Evolutionary conservation across 1,140 invertebrate species (phyloP).

Genomic region (Drosophila setifemur): DNA sequence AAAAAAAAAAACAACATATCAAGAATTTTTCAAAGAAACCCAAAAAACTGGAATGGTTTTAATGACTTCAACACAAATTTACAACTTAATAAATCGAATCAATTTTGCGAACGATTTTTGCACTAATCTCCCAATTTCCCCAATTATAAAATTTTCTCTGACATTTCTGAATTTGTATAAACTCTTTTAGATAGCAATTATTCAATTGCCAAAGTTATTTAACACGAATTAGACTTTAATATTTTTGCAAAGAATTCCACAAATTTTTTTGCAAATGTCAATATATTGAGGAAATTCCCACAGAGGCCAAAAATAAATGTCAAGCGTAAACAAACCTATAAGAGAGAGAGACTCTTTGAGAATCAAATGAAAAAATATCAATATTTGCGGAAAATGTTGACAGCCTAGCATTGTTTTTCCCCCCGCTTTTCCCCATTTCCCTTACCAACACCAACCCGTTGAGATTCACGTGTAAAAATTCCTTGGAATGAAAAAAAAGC

Average conservation of each 20-base stretch:
- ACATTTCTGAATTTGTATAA: too few species aligned
- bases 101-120: too few species aligned
- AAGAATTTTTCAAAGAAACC: too few species aligned
- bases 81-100: too few species aligned
- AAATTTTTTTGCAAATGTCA: conserved; percentile 32
- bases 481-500: conserved; percentile 3
- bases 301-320: conserved; percentile 40
- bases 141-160: too few species aligned
- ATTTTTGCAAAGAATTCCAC: neutral
- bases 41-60: too few species aligned
- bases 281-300: conserved; percentile 29
- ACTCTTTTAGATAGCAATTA: neutral
- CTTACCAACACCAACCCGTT: conserved; percentile 14
- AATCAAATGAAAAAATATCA: conserved; percentile 46
- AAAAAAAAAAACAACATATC: too few species aligned
- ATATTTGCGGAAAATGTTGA: conserved; percentile 52
- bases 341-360: conserved; percentile 16
- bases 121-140: too few species aligned
- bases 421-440: neutral
- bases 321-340: conserved; percentile 47
- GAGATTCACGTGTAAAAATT: conserved; percentile 15
- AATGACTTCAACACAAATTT: too few species aligned
- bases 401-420: conserved; percentile 21
- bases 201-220: neutral
- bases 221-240: neutral